Evolutionary conservation across 35 echinoderm and acorn worm genomes (phyloP).

Genomic region (Nesometra sesokonis): DNA sequence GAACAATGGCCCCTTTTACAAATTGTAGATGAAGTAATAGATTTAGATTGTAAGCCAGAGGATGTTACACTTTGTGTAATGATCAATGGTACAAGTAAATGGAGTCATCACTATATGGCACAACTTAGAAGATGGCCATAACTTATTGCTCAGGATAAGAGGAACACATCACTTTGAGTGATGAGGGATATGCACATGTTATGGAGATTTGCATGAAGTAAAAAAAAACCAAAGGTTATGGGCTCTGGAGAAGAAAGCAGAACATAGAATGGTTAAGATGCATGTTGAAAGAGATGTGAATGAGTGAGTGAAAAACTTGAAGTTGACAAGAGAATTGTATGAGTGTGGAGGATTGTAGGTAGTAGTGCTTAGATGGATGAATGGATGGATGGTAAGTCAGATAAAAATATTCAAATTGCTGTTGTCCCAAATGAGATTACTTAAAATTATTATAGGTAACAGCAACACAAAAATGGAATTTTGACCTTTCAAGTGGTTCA

Average conservation of each 20-base stretch:
- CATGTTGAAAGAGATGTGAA: too few relatives aligned
- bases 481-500: too few relatives aligned
- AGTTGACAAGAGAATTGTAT: background rate
- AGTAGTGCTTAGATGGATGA: background rate
- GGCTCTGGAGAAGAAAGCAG: too few relatives aligned
- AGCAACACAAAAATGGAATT: too few relatives aligned
- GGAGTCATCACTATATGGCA: constrained; percentile 46
- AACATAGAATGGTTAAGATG: too few relatives aligned
- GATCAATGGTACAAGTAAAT: constrained; percentile 39
- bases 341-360: background rate
- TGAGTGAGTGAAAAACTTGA: background rate
- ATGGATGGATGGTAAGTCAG: background rate
- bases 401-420: background rate
- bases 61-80: background rate
- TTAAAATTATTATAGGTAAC: too few relatives aligned
- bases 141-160: constrained; percentile 27
- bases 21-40: too few relatives aligned
- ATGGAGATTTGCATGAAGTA: too few relatives aligned
- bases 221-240: too few relatives aligned
- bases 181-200: too few relatives aligned
- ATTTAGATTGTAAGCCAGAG: background rate
- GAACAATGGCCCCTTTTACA: constrained; percentile 12
- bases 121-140: background rate
- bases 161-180: too few relatives aligned
- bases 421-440: background rate